phyloP scores from a whole-genome alignment of 92 coral and sea anemone species.

The Bergia sp. region DNA sequence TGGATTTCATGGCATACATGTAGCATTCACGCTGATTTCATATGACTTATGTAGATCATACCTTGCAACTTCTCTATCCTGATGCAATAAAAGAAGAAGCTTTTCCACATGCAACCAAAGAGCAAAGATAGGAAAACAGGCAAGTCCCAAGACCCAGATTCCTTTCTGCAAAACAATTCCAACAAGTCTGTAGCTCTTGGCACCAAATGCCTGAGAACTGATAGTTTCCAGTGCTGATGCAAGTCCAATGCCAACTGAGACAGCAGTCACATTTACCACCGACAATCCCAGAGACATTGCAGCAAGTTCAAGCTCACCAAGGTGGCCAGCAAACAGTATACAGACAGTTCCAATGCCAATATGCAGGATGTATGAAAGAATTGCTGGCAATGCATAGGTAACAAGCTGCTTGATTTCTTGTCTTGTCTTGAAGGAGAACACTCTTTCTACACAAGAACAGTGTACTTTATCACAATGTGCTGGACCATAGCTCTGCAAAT shows the following conservation, averaged over 20 bases:
- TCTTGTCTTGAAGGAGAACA: conserved; percentile 45
- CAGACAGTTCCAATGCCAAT: conserved; percentile 54
- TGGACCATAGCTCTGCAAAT: neutral
- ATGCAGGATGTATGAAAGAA: conserved; percentile 50
- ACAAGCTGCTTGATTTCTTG: conserved; percentile 56
- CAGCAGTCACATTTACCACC: conserved; percentile 60
- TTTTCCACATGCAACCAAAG: conserved; percentile 68
- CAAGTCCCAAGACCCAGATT: conserved; percentile 56
- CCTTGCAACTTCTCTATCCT: conserved; percentile 47
- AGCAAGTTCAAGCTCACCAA: conserved; percentile 76
- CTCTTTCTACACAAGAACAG: conserved; percentile 16
- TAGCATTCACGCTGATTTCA: too few species aligned
- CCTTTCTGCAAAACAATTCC: conserved; percentile 76
- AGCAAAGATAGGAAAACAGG: conserved; percentile 49
- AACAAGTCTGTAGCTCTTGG: conserved; percentile 66
- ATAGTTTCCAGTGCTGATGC: conserved; percentile 75
- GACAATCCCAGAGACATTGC: conserved; percentile 69
- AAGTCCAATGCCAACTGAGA: conserved; percentile 68
- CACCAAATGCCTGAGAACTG: conserved; percentile 86
- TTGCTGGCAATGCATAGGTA: conserved; percentile 70
- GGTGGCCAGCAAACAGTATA: conserved; percentile 73
- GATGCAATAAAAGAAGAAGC: conserved; percentile 56
- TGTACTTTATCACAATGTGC: neutral
- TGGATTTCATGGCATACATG: too few species aligned
- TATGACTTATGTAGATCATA: neutral